Percentiles rank a stretch among this genome's conserved stretches.
Evolutionary conservation across 2,888 invertebrate genomes (phyloP).

Genomic region (Parelbella ahira): DNA sequence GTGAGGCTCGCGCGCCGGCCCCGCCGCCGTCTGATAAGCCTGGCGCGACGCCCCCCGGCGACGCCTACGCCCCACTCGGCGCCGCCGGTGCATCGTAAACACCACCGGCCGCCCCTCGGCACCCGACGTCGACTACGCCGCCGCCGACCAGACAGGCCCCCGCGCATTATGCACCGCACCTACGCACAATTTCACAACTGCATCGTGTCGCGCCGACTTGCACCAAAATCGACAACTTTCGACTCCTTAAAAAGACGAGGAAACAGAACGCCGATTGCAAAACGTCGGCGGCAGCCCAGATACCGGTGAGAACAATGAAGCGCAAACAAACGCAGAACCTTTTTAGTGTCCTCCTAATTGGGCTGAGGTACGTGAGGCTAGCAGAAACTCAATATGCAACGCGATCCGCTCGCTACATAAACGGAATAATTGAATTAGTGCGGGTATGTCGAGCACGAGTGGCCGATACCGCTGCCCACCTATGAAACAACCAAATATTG

Average conservation of each 20-base stretch:
- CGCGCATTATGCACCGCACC: slow-evolving; percentile 67
- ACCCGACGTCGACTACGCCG: slow-evolving; percentile 42
- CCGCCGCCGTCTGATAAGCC: slow-evolving; percentile 79
- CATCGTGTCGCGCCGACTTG: slow-evolving; percentile 45
- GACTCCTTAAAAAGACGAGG: slow-evolving; percentile 74
- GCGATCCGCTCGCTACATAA: slow-evolving; percentile 67
- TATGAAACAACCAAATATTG: slow-evolving; percentile 40
- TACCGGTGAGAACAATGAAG: slow-evolving; percentile 70
- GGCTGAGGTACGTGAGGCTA: slow-evolving; percentile 56
- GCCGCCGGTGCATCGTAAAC: slow-evolving; percentile 68
- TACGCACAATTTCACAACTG: slow-evolving; percentile 72
- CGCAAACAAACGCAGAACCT: slow-evolving; percentile 65
- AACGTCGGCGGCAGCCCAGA: slow-evolving; percentile 64
- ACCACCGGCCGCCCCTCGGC: slow-evolving; percentile 68
- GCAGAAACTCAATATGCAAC: slow-evolving; percentile 73
- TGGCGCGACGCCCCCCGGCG: slow-evolving; percentile 80
- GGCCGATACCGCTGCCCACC: slow-evolving; percentile 44
- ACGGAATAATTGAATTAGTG: slow-evolving; percentile 75
- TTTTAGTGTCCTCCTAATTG: slow-evolving; percentile 75
- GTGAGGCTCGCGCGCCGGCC: slow-evolving; percentile 78
- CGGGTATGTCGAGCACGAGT: slow-evolving; percentile 55
- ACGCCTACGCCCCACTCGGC: slow-evolving; percentile 78
- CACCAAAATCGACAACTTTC: slow-evolving; percentile 72
- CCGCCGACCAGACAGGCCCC: slow-evolving; percentile 64
- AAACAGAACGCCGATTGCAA: slow-evolving; percentile 53